phyloP scores from a whole-genome alignment of 2,888 invertebrate species.

The Ennomos fuscantarius region DNA sequence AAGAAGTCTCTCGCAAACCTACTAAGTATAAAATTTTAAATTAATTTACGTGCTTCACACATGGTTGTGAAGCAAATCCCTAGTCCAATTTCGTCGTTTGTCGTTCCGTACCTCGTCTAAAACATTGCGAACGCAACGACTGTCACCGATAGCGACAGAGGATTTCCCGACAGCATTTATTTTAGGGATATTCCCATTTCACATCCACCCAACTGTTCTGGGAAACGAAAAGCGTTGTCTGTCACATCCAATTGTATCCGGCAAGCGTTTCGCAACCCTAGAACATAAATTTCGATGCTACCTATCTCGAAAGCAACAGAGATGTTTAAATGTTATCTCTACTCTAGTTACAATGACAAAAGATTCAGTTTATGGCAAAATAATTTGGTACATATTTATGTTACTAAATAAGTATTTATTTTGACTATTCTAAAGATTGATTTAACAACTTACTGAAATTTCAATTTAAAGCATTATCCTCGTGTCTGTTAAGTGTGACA shows the following conservation, averaged over 20 bases:
- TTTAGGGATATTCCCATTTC: slow-evolving; percentile 53
- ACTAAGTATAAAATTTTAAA: no score
- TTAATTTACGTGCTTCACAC: no score
- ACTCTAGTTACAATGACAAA: slow-evolving; percentile 53
- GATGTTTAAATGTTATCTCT: slow-evolving; percentile 41
- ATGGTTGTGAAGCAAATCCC: no score
- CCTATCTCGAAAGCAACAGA: slow-evolving; percentile 63
- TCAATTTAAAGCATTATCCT: no score
- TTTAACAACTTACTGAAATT: no score
- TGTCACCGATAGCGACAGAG: slow-evolving; percentile 21
- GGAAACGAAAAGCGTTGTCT: slow-evolving; percentile 53
- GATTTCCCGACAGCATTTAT: slow-evolving; percentile 45
- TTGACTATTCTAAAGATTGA: no score
- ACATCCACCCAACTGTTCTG: slow-evolving; percentile 53
- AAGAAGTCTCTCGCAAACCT: no score
- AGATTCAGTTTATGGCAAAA: slow-evolving; percentile 35
- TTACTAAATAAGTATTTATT: no score
- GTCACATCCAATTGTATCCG: slow-evolving; percentile 67
- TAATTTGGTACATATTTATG: background rate
- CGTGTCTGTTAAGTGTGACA: no score
- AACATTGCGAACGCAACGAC: slow-evolving; percentile 1
- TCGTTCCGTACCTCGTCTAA: no score
- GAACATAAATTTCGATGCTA: slow-evolving; percentile 70
- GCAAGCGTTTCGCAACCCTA: slow-evolving; percentile 58
- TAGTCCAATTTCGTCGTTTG: no score